Evolutionary conservation across 1,140 invertebrate genomes (phyloP).

Genomic region (Meloidogyne exigua): DNA sequence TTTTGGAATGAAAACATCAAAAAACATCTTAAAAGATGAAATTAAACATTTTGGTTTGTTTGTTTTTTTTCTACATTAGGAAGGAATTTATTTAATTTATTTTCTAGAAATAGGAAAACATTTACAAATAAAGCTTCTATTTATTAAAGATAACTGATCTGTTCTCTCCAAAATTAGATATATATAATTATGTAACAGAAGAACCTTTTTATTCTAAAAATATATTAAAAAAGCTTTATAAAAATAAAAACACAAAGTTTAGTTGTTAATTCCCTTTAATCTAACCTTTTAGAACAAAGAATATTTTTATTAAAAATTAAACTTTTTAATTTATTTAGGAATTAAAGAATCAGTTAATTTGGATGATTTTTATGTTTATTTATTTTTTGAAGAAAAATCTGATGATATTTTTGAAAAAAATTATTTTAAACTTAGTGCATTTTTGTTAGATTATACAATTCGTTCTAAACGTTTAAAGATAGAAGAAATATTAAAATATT

Average conservation of each 20-base stretch:
- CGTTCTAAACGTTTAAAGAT: background rate
- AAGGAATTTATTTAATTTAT: no score
- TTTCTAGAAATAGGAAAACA: no score
- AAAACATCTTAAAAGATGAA: background rate
- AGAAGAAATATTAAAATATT: background rate
- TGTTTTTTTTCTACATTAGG: background rate
- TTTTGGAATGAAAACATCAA: slow-evolving; percentile 2
- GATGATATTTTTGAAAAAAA: slow-evolving; percentile 1
- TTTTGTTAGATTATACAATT: background rate
- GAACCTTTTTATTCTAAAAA: no score
- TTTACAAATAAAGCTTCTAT: no score
- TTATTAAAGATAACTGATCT: no score
- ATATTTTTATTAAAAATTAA: no score
- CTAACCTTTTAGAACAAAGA: no score
- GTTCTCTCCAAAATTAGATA: no score
- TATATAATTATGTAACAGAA: no score
- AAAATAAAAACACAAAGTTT: no score
- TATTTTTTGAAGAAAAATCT: background rate
- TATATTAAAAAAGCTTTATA: no score
- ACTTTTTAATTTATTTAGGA: background rate
- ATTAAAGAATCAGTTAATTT: background rate
- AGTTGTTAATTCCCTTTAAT: no score
- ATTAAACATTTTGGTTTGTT: slow-evolving; percentile 1
- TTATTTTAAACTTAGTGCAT: background rate
- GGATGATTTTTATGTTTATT: background rate